These are phyloP conservation scores for Aspidoscelis tigris DNA, from an alignment of 2,113 vertebrate species.

Conservation along the genomic window DNA sequence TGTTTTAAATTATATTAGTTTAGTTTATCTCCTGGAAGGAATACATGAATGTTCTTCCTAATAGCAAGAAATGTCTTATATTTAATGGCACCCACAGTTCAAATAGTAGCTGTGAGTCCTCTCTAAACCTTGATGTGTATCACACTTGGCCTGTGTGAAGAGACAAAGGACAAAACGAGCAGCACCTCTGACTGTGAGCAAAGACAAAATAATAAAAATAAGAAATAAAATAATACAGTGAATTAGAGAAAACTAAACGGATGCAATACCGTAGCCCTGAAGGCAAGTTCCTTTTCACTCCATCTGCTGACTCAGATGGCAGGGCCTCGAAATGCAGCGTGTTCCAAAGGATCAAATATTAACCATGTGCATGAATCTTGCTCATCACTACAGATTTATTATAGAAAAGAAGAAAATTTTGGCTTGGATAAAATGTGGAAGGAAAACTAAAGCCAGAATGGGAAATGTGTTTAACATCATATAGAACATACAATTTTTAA, in stretches of 20 bases:
- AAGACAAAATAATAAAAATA: not conserved
- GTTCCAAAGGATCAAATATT: slow-evolving; percentile 65
- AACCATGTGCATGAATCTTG: slow-evolving; percentile 57
- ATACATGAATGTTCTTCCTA: slow-evolving; percentile 24
- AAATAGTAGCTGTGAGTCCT: slow-evolving; percentile 56
- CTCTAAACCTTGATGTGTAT: slow-evolving; percentile 50
- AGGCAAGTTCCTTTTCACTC: slow-evolving; percentile 66
- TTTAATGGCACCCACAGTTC: slow-evolving; percentile 62
- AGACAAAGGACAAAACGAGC: slow-evolving; percentile 39
- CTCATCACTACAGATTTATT: slow-evolving; percentile 52
- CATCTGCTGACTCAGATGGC: slow-evolving; percentile 68
- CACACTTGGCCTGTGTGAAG: slow-evolving; percentile 35
- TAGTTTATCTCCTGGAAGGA: slow-evolving; percentile 41
- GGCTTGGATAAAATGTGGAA: slow-evolving; percentile 42
- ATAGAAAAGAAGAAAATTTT: not conserved
- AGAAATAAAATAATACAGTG: slow-evolving; percentile 32
- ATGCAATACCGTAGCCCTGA: slow-evolving; percentile 46
- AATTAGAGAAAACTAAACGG: slow-evolving; percentile 14
- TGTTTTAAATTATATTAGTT: slow-evolving; percentile 55
- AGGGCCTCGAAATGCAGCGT: slow-evolving; percentile 60
- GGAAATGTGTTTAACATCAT: not conserved
- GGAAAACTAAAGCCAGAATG: slow-evolving; percentile 16
- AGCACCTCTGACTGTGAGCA: slow-evolving; percentile 36
- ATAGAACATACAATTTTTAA: slow-evolving; percentile 13
- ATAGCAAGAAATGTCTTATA: slow-evolving; percentile 45